Base-by-base conservation (phyloP, 2,797 vertebrate genomes). In the Nothura maculosa region DNA sequence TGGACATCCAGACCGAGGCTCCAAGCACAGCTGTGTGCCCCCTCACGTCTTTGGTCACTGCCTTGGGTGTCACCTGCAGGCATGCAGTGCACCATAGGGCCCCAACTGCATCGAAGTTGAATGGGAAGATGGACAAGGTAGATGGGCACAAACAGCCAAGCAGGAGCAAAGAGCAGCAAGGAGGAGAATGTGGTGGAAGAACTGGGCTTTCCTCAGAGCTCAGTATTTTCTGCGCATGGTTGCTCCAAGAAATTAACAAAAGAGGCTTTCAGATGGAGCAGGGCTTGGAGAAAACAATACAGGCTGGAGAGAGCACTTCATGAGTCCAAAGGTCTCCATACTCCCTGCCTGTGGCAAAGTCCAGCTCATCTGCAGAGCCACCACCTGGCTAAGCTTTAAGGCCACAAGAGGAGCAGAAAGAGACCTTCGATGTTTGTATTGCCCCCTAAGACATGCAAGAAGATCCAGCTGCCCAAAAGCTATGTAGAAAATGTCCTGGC, bases 341-440 rank as follows among this genome's bases (percentile, higher is more conserved):
- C 21, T 87, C 64, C 64, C 88, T 74, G 52, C 30, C 72, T 5
- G 1, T 28, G 28, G 58, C 55, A 45, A 81, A 95, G 84, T 60
- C 50, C 85, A 74, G 32, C 64, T 85, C 69, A 64, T 43, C 58
- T 58, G 34, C 89, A 87, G 50, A 90, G 75, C 36, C 69, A 85
- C 24, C 55, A 34, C 0, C 27, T 4, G 34, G 2, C 12, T 4
- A 1, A 63, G 30, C 63, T 70, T 12, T 14, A 67, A 75, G 48
- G 42, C 13, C 13, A 15, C 3, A 62, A 32, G 22, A 48, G 19
- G 18, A 81, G 20, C 15, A 66, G 55, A 70, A 24, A 32, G 30
- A 36, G 13, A 25, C 22, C 77, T 60, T 13, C 73, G 69, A 50
- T 2, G 10, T n/a, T 45, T 54, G 28, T 68, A 72, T 1, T 2